phyloP scores from a whole-genome alignment of 2,888 invertebrate species.

The Cheilosia grossa region DNA sequence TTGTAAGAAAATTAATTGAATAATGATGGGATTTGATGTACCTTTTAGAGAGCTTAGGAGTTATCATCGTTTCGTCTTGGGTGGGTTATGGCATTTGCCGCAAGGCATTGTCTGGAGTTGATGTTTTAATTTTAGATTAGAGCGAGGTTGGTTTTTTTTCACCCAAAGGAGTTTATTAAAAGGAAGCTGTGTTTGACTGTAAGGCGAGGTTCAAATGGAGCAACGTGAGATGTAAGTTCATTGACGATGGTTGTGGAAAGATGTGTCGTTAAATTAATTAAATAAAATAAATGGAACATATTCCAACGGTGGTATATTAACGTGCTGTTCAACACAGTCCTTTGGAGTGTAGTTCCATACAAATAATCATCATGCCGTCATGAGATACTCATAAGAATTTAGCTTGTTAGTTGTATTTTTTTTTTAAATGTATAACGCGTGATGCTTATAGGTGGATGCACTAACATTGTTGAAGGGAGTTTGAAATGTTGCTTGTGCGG shows the following conservation, averaged over 20 bases:
- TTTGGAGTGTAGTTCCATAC: too few relatives aligned
- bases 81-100: background rate
- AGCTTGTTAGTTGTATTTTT: too few relatives aligned
- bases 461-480: too few relatives aligned
- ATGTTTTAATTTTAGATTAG: conserved; percentile 24
- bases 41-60: conserved; percentile 26
- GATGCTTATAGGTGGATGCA: too few relatives aligned
- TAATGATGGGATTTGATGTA: conserved; percentile 67
- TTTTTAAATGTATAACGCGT: too few relatives aligned
- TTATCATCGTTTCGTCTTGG: conserved; percentile 1
- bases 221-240: background rate
- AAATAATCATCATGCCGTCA: too few relatives aligned
- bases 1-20: conserved; percentile 73
- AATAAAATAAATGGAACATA: too few relatives aligned
- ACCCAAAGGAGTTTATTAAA: background rate
- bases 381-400: too few relatives aligned
- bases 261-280: background rate
- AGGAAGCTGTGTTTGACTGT: background rate
- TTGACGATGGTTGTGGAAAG: background rate
- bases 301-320: too few relatives aligned
- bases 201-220: background rate
- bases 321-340: too few relatives aligned
- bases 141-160: too few relatives aligned
- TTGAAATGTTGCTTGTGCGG: too few relatives aligned
- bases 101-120: background rate